Conservation (phyloP, 1,140 invertebrate species). For the Drosophila nigrodunni region DNA sequence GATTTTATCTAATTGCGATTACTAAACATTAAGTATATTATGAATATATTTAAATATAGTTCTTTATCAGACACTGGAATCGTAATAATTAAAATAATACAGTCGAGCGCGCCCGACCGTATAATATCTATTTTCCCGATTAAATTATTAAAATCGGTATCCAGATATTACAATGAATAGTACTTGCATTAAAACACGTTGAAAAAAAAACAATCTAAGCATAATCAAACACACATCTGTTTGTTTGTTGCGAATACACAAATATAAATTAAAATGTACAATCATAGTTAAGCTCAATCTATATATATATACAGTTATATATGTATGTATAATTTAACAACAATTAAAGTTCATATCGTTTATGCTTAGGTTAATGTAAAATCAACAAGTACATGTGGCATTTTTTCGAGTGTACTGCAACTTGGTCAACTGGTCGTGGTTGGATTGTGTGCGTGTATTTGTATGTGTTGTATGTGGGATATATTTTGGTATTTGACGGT, state of each 20-base stretch:
- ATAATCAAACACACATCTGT: too few species aligned
- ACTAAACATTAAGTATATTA: constrained; percentile 24
- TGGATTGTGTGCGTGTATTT: constrained; percentile 34
- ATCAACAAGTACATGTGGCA: constrained; percentile 43
- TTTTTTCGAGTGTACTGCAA: constrained; percentile 38
- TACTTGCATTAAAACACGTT: too few species aligned
- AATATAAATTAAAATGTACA: constrained; percentile 37
- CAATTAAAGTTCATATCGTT: constrained; percentile 48
- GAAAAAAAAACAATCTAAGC: too few species aligned
- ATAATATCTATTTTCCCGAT: too few species aligned
- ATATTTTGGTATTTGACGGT: constrained; percentile 43
- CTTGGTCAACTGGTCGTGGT: constrained; percentile 29
- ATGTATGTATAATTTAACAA: constrained; percentile 72
- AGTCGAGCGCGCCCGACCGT: too few species aligned
- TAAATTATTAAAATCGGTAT: too few species aligned
- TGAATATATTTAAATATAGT: constrained; percentile 31
- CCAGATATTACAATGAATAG: too few species aligned
- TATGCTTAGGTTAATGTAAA: constrained; percentile 40
- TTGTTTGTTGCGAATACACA: too few species aligned
- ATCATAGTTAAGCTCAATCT: constrained; percentile 25
- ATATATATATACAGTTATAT: constrained; percentile 33
- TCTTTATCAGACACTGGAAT: constrained; percentile 37
- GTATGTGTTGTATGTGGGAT: constrained; percentile 14
- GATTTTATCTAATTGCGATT: constrained; percentile 69
- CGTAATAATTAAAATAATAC: constrained; percentile 28